phyloP scores from a whole-genome alignment of 2,797 vertebrate genomes.

The Tolypeutes matacus region DNA sequence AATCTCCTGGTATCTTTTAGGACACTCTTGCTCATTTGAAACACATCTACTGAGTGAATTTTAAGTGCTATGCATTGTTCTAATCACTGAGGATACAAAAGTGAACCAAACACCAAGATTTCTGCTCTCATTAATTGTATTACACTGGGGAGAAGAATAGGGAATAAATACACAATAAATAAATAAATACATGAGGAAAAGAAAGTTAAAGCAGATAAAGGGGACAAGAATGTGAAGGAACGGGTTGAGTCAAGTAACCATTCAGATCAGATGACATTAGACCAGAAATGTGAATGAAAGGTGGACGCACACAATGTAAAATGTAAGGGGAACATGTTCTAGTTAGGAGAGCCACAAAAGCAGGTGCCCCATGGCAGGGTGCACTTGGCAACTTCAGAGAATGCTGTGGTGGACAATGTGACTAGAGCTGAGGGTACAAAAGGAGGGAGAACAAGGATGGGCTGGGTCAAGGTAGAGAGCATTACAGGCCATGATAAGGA shows the following conservation, averaged over 20 bases:
- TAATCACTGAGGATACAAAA: neutral
- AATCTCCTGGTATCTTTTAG: neutral
- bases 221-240: neutral
- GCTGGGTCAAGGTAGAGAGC: rapidly evolving
- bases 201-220: neutral
- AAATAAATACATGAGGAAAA: neutral
- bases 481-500: neutral
- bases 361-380: neutral
- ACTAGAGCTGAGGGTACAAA: neutral
- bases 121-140: neutral
- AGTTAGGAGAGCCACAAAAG: neutral
- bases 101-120: neutral
- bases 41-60: neutral
- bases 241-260: neutral
- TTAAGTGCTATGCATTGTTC: neutral
- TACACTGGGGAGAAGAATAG: neutral
- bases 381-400: neutral
- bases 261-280: neutral
- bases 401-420: neutral
- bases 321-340: neutral
- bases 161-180: neutral
- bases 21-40: neutral
- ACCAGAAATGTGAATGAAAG: neutral
- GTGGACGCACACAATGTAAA: neutral
- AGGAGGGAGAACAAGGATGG: neutral